phyloP scores from a whole-genome alignment of 1,140 invertebrate genomes.

The Hirudo medicinalis region DNA sequence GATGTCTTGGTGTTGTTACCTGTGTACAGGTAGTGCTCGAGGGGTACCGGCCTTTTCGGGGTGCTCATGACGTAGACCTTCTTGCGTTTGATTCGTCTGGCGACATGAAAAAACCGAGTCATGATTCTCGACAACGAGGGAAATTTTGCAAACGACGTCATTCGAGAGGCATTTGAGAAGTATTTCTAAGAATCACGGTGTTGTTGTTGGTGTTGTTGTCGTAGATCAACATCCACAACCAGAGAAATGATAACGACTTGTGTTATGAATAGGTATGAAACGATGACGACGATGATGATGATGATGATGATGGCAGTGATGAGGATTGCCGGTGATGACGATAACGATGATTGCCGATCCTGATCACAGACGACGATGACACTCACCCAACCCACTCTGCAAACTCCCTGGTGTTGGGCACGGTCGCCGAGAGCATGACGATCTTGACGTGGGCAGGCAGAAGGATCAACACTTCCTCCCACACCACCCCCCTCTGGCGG shows the following conservation, averaged over 20 bases:
- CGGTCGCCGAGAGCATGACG: constrained; percentile 92
- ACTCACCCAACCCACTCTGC: constrained; percentile 84
- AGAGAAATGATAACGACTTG: no score
- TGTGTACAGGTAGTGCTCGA: constrained; percentile 84
- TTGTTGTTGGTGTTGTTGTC: no score
- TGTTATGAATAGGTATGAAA: neutral
- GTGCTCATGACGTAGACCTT: constrained; percentile 93
- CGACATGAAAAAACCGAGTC: neutral
- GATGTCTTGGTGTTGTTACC: constrained; percentile 65
- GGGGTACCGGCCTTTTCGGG: constrained; percentile 76
- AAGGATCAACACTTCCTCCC: constrained; percentile 96
- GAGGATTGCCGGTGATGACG: neutral
- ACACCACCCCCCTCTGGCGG: constrained; percentile 78
- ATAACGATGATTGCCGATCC: neutral
- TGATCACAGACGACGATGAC: neutral
- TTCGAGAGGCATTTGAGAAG: no score
- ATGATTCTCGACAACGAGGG: no score
- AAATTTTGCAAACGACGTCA: no score
- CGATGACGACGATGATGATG: neutral
- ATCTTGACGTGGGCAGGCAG: constrained; percentile 84
- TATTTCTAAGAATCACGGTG: no score
- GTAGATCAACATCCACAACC: no score
- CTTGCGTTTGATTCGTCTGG: constrained; percentile 63
- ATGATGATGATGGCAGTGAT: neutral
- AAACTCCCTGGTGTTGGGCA: constrained; percentile 90